Percentiles rank a stretch among this genome's conserved stretches.
Evolutionary conservation across 2,797 vertebrate species (phyloP).

Genomic region (Phataginus tricuspis): DNA sequence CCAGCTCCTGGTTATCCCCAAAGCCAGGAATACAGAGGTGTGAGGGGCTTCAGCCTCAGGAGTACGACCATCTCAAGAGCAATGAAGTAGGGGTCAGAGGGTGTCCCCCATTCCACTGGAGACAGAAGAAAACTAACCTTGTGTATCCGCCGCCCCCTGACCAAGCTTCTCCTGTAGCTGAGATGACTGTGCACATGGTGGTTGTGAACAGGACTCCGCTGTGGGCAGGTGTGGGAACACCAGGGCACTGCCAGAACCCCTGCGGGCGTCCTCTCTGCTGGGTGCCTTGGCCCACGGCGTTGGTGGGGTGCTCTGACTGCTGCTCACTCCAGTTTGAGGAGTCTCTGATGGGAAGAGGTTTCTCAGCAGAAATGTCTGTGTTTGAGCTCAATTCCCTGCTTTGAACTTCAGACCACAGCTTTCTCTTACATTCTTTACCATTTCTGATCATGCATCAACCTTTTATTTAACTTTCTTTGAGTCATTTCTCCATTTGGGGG

Average conservation of each 20-base stretch:
- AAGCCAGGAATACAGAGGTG: not conserved
- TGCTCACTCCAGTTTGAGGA: not conserved
- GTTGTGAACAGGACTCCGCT: slow-evolving; percentile 53
- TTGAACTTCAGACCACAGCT: slow-evolving; percentile 67
- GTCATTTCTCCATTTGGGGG: slow-evolving; percentile 64
- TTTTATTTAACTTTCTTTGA: slow-evolving; percentile 74
- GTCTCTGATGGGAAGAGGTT: slow-evolving; percentile 10
- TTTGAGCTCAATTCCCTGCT: slow-evolving; percentile 67
- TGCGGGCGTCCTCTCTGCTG: not conserved
- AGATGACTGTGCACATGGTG: slow-evolving; percentile 57
- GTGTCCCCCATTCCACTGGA: not conserved
- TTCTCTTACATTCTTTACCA: slow-evolving; percentile 74
- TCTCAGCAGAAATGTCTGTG: not conserved
- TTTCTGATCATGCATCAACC: slow-evolving; percentile 73
- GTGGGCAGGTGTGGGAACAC: slow-evolving; percentile 75
- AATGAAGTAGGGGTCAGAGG: not conserved
- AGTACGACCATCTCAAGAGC: not conserved
- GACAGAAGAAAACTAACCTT: not conserved
- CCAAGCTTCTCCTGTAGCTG: slow-evolving; percentile 61
- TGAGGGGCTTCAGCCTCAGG: not conserved
- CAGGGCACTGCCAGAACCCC: slow-evolving; percentile 66
- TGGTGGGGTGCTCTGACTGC: not conserved
- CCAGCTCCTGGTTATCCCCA: not conserved
- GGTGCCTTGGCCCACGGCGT: not conserved
- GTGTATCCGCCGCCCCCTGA: not conserved